Evolutionary conservation across 64 coral and sea anemone genomes (phyloP).

Genomic region (Stylophora pistillata): DNA sequence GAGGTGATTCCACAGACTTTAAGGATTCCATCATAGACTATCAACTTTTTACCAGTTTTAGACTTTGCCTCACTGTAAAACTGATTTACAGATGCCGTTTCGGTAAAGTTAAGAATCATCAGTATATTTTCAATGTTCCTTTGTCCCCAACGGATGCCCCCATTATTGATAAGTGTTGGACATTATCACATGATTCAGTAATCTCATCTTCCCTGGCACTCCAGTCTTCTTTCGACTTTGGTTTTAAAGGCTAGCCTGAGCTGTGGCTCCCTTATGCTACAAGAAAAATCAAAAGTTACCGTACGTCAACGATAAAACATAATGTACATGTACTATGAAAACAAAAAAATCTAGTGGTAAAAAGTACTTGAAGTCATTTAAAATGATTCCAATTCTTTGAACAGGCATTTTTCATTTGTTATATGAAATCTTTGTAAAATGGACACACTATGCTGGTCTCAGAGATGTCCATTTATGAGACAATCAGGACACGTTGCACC

Average conservation of each 20-base stretch:
- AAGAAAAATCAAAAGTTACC: not conserved
- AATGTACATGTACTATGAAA: not conserved
- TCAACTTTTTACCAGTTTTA: not conserved
- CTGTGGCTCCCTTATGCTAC: not conserved
- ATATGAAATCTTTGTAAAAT: too few species aligned
- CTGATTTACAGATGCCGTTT: not conserved
- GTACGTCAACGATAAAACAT: too few species aligned
- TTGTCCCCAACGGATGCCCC: too few species aligned
- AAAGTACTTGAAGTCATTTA: not conserved
- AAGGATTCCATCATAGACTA: not conserved
- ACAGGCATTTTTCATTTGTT: too few species aligned
- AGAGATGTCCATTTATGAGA: too few species aligned
- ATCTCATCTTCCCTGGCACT: not conserved
- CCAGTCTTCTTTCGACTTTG: not conserved
- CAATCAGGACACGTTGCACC: too few species aligned
- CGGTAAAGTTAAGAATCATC: not conserved
- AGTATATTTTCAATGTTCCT: not conserved
- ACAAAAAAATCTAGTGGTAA: not conserved
- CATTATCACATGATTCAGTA: not conserved
- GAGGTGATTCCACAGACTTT: too few species aligned
- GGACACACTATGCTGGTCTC: too few species aligned
- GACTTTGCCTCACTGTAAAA: not conserved
- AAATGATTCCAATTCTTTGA: too few species aligned
- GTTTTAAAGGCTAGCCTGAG: constrained; percentile 19
- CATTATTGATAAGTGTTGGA: not conserved